Evolutionary conservation across 2,888 invertebrate genomes (phyloP).

Genomic region (Eurytoma californica): DNA sequence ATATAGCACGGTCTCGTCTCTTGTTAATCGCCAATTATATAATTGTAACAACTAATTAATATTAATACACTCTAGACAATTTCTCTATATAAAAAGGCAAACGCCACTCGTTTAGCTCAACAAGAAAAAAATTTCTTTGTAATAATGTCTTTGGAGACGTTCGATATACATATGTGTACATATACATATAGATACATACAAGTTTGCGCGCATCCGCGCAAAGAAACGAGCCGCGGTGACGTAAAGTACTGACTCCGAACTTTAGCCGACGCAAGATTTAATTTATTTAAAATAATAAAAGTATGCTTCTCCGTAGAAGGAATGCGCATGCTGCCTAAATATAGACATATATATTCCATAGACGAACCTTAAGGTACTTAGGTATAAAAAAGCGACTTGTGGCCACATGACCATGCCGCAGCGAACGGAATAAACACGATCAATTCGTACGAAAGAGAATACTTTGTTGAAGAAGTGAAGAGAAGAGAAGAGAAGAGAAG

Average conservation of each 20-base stretch:
- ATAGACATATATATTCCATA: slow-evolving; percentile 8
- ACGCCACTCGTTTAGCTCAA: slow-evolving; percentile 23
- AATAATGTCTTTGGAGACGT: slow-evolving; percentile 56
- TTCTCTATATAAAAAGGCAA: slow-evolving; percentile 31
- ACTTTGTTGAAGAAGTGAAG: background rate
- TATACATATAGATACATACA: slow-evolving; percentile 13
- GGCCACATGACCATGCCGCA: background rate
- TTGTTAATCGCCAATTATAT: slow-evolving; percentile 37
- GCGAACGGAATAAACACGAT: background rate
- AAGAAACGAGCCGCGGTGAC: slow-evolving; percentile 50
- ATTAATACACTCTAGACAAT: slow-evolving; percentile 35
- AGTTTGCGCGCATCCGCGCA: background rate
- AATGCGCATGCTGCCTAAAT: background rate
- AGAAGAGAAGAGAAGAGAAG: slow-evolving; percentile 3
- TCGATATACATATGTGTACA: slow-evolving; percentile 32
- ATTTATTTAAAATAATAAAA: slow-evolving; percentile 17
- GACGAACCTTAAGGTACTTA: slow-evolving; percentile 35
- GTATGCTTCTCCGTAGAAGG: background rate
- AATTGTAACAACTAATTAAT: background rate
- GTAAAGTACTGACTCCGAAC: slow-evolving; percentile 54
- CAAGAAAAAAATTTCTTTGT: slow-evolving; percentile 50
- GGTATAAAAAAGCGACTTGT: slow-evolving; percentile 24
- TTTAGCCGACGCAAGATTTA: slow-evolving; percentile 11
- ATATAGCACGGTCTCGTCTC: slow-evolving; percentile 47
- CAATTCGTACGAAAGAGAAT: background rate